Conservation (phyloP, 2,888 invertebrate genomes). For the Tribolium freemani region DNA sequence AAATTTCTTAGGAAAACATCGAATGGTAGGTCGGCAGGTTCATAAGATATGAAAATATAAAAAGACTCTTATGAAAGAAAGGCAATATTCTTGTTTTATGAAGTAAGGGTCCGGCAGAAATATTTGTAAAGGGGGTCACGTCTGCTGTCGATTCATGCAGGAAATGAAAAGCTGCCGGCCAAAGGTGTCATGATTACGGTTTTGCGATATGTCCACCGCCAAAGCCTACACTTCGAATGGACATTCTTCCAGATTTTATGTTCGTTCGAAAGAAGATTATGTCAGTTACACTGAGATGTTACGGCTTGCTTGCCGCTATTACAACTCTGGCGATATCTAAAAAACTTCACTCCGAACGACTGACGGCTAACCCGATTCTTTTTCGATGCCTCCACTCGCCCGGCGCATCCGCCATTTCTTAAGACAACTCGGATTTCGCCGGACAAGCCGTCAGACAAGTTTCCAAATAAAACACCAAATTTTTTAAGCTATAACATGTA, state of each 20-base stretch:
- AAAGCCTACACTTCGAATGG: constrained; percentile 29
- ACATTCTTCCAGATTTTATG: constrained; percentile 46
- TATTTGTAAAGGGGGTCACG: constrained; percentile 42
- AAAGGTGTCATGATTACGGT: constrained; percentile 47
- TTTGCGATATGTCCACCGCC: constrained; percentile 46
- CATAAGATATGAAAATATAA: constrained; percentile 36
- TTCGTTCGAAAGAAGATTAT: constrained; percentile 44
- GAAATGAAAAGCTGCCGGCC: constrained; percentile 46
- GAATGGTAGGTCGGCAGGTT: background rate
- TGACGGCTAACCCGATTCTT: constrained; percentile 16
- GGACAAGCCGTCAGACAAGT: too few relatives aligned
- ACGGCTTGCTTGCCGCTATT: constrained; percentile 37
- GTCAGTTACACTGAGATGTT: constrained; percentile 46
- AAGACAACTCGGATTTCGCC: background rate
- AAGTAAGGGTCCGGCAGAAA: constrained; percentile 38
- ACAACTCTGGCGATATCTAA: constrained; percentile 29
- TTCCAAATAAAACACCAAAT: too few relatives aligned
- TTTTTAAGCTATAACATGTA: too few relatives aligned
- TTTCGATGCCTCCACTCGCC: constrained; percentile 1
- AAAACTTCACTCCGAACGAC: constrained; percentile 27
- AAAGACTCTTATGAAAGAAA: constrained; percentile 38
- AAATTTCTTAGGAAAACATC: constrained; percentile 13
- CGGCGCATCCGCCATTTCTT: constrained; percentile 24
- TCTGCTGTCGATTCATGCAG: constrained; percentile 44
- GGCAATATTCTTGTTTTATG: constrained; percentile 42